Conservation (phyloP, 2,888 invertebrate genomes). For the Eurois occulta region DNA sequence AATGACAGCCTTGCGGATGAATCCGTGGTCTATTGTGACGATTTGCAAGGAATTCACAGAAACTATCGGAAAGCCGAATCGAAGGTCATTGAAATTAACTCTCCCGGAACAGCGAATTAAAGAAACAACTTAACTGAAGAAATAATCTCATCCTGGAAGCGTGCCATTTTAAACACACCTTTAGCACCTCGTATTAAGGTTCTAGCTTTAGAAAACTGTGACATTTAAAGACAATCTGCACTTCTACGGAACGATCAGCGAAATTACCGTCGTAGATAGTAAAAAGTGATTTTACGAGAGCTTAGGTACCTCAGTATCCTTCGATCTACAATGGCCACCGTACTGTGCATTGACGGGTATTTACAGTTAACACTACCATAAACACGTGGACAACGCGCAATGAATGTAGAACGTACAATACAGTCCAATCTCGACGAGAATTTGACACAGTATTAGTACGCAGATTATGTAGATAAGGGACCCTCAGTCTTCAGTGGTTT, state of each 20-base stretch:
- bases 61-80: not conserved
- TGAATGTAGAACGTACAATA: conserved; percentile 49
- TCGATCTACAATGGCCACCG: conserved; percentile 41
- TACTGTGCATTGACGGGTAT: conserved; percentile 58
- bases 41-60: not conserved
- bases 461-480: conserved; percentile 36
- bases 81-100: conserved; percentile 21
- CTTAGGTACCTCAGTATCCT: conserved; percentile 52
- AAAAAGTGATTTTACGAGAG: conserved; percentile 71
- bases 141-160: conserved; percentile 44
- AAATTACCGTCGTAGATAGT: conserved; percentile 68
- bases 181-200: conserved; percentile 28
- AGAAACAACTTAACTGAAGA: conserved; percentile 40
- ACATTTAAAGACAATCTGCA: conserved; percentile 64
- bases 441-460: conserved; percentile 41
- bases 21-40: not conserved
- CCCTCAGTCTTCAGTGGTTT: not conserved
- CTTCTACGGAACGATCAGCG: conserved; percentile 62
- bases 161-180: conserved; percentile 26
- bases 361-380: conserved; percentile 40
- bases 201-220: conserved; percentile 42
- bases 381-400: conserved; percentile 42
- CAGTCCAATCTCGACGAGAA: conserved; percentile 27
- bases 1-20: not conserved
- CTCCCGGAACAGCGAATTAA: conserved; percentile 37